phyloP scores from a whole-genome alignment of 2,797 vertebrate genomes.

The Psittacula derbiana region DNA sequence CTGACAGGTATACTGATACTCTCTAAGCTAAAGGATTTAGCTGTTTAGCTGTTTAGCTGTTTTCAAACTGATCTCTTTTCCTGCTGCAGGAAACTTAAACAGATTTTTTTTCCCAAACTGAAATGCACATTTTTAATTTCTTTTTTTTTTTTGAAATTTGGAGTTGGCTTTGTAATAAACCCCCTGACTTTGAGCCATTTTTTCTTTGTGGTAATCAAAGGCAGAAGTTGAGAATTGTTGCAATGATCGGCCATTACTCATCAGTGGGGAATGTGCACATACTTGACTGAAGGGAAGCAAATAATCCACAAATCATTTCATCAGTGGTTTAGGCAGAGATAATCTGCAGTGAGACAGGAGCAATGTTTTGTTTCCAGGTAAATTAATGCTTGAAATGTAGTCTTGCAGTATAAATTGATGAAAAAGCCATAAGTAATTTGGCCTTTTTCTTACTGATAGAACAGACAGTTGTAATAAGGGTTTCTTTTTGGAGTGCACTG shows the following conservation, averaged over 20 bases:
- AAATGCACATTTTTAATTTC: neutral
- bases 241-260: neutral
- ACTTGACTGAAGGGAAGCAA: neutral
- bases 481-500: neutral
- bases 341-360: neutral
- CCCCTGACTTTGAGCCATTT: neutral
- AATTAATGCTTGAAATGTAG: slow-evolving; percentile 1
- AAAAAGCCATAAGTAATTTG: slow-evolving; percentile 9
- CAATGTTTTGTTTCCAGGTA: slow-evolving; percentile 23
- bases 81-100: neutral
- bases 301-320: neutral
- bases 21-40: neutral
- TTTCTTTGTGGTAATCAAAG: neutral
- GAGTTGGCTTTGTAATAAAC: neutral
- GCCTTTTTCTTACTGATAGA: neutral
- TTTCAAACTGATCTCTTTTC: neutral
- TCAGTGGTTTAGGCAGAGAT: neutral
- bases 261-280: neutral
- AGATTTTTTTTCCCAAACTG: neutral
- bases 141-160: neutral
- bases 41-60: neutral
- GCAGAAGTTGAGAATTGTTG: neutral
- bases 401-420: slow-evolving; percentile 11
- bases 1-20: neutral
- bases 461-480: neutral